Base-by-base conservation (phyloP, 1,140 invertebrate genomes). In the Megalonaias nervosa region DNA sequence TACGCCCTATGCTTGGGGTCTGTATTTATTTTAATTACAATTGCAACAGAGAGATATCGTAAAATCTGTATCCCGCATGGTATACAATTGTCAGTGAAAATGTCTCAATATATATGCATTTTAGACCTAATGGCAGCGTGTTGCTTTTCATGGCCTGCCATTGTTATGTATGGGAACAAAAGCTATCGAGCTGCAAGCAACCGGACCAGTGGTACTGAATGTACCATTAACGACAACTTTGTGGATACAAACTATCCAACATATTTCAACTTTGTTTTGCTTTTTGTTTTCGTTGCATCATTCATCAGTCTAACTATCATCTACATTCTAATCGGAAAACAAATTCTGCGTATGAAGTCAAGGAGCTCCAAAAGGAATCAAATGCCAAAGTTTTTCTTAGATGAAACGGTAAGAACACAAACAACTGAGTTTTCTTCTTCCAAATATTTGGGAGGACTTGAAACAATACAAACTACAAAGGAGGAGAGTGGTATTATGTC, bases 61-160 rank as follows among this genome's bases (percentile, higher is more conserved):
- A 77, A 77, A 77, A 77, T 77, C 4, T 69, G 67, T 26, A 68
- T 55, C 62, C 75, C 75, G 38, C 66, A 71, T 17, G 71, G 71
- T 23, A 71, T 23, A 5, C 75, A 77, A 26, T 57, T 77, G 15
- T 58, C 60, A 21, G 21, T n/a, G 4, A 71, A 17, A 21, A 68
- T 67, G n/a, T 71, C 61, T 5, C 64, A 71, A 0, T 71, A 59
- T 60, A 21, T 77, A 16, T 77, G 75, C 62, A 71, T 71, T 38
- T 68, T 60, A n/a, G 61, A 57, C 62, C n/a, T 77, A 21, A 57
- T 77, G 15, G 23, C 71, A 21, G 71, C 68, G 68, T 61, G 55
- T 19, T 23, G 65, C 2, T 59, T 71, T 1, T 61, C 68, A 9
- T 26, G 65, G 65, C 69, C 75, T 21, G 75, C 75, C 14, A 31